Percentiles rank a stretch among this genome's conserved stretches.
Evolutionary conservation across 1,140 invertebrate species (phyloP).

Genomic region (Stegodyphus dumicola): DNA sequence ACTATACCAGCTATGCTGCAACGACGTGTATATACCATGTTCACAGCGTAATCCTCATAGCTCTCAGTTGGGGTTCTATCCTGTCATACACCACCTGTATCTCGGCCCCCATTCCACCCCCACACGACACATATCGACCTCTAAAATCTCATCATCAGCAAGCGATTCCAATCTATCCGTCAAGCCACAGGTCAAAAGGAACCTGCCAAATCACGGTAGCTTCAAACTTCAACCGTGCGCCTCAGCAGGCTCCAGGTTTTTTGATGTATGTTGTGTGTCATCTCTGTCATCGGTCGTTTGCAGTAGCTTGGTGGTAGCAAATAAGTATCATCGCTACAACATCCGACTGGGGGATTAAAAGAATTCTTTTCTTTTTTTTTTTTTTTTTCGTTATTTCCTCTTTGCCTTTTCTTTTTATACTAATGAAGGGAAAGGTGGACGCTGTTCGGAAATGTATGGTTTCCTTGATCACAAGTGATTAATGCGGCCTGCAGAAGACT

Average conservation of each 20-base stretch:
- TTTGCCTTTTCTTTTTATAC: neutral
- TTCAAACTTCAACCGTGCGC: neutral
- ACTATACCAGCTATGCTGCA: too few species aligned
- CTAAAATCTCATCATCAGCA: too few species aligned
- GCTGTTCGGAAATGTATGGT: neutral
- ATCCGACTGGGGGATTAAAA: neutral
- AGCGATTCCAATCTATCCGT: slow-evolving; percentile 5
- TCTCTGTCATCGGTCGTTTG: slow-evolving; percentile 7
- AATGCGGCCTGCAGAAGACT: neutral
- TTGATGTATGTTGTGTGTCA: slow-evolving; percentile 27
- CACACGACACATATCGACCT: too few species aligned
- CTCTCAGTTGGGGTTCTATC: too few species aligned
- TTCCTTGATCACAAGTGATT: neutral
- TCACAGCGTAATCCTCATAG: too few species aligned
- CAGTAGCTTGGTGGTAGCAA: slow-evolving; percentile 28
- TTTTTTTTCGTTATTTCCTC: too few species aligned
- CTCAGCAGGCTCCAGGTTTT: neutral
- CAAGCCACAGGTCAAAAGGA: slow-evolving; percentile 6
- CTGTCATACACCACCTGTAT: too few species aligned
- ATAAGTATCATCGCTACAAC: slow-evolving; percentile 1
- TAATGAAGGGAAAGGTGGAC: slow-evolving; percentile 26
- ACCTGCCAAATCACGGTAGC: slow-evolving; percentile 15
- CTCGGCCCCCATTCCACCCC: too few species aligned
- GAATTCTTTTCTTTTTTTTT: neutral
- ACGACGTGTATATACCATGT: too few species aligned